A percentile compares a stretch with the other conserved stretches of the same genome.
Conservation (phyloP, 2,113 vertebrate species). For the Dasyornis broadbenti region DNA sequence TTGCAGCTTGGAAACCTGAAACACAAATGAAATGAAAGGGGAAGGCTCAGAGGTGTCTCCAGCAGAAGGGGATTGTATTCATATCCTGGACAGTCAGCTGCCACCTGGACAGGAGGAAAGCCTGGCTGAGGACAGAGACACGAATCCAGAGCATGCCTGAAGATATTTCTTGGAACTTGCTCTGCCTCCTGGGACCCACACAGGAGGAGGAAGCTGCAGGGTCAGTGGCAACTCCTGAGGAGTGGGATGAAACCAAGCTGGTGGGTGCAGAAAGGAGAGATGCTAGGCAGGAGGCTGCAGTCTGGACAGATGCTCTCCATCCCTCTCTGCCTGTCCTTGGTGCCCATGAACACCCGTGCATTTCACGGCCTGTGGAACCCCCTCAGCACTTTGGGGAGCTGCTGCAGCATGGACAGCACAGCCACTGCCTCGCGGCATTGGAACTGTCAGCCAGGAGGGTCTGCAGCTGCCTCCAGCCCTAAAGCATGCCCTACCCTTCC, state of each 20-base stretch:
- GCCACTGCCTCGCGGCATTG: neutral
- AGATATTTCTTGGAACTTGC: neutral
- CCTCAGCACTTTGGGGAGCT: neutral
- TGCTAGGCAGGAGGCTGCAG: neutral
- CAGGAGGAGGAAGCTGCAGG: neutral
- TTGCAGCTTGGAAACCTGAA: neutral
- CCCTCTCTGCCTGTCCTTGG: neutral
- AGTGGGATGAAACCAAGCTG: neutral
- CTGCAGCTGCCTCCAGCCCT: neutral
- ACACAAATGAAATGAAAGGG: neutral
- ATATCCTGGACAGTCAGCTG: neutral
- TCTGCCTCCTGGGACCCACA: neutral
- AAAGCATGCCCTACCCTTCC: neutral
- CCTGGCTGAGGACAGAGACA: neutral
- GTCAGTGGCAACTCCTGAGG: neutral
- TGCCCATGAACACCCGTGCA: neutral
- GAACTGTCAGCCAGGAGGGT: neutral
- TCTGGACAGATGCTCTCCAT: neutral
- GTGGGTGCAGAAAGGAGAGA: neutral
- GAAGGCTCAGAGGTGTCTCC: neutral
- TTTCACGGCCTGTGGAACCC: neutral
- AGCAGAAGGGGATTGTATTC: neutral
- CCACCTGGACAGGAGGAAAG: neutral
- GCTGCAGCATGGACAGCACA: accelerated
- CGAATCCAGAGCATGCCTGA: accelerated